Conservation (phyloP, 2,113 vertebrate species). For the Alethe diademata region DNA sequence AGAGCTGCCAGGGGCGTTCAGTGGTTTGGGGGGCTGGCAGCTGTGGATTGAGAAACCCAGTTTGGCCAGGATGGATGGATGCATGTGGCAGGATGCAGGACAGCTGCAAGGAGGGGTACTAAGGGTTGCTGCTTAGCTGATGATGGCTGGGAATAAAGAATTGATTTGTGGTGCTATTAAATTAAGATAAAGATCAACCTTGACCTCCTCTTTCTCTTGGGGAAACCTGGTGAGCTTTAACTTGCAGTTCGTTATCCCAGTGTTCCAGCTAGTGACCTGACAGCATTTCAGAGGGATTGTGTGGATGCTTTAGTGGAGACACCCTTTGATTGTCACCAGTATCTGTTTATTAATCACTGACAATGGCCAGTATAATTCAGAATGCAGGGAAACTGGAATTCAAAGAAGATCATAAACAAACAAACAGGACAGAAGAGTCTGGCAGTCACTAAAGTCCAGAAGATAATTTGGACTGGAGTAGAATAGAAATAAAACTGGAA, state of each 20-base stretch:
- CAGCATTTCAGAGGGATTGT: background rate
- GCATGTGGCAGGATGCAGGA: background rate
- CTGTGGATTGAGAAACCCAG: background rate
- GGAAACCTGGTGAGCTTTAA: background rate
- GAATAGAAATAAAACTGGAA: background rate
- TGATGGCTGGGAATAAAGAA: background rate
- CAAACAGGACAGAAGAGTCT: background rate
- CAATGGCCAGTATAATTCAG: background rate
- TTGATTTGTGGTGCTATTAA: background rate
- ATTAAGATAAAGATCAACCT: background rate
- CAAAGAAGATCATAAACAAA: background rate
- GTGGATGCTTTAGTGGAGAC: background rate
- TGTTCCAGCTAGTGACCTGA: background rate
- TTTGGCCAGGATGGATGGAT: background rate
- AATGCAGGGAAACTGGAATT: background rate
- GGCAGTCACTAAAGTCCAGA: fast-evolving
- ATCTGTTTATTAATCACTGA: background rate
- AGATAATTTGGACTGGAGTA: background rate
- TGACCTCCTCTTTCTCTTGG: background rate
- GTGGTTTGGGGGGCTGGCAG: background rate
- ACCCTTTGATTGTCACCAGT: background rate
- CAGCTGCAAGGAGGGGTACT: background rate
- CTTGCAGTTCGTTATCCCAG: background rate
- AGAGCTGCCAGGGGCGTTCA: background rate
- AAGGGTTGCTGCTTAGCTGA: background rate